phyloP scores from a whole-genome alignment of 2,113 vertebrate species.

The Alaudala cheleensis region DNA sequence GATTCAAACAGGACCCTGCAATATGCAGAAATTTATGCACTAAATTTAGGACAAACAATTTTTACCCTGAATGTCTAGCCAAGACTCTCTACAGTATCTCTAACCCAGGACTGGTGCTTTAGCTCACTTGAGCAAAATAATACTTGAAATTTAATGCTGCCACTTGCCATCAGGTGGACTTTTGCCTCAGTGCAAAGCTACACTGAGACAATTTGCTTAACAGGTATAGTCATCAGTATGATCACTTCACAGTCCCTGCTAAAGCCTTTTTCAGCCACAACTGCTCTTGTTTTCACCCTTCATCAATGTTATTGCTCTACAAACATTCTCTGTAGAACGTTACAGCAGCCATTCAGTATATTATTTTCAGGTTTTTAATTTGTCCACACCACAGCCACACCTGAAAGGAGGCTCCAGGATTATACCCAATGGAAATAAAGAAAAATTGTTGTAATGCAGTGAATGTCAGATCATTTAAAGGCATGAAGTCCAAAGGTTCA shows the following conservation, averaged over 20 bases:
- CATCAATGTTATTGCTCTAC: not conserved
- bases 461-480: not conserved
- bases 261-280: not conserved
- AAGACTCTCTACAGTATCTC: not conserved
- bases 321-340: not conserved
- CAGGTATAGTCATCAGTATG: not conserved
- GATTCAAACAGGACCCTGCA: not conserved
- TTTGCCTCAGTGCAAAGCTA: not conserved
- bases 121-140: not conserved
- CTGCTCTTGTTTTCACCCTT: not conserved
- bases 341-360: not conserved
- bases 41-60: not conserved
- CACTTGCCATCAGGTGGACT: not conserved
- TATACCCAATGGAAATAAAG: not conserved
- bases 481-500: not conserved
- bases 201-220: not conserved
- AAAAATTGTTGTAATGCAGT: not conserved
- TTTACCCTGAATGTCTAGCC: not conserved
- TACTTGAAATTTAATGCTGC: not conserved
- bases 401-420: not conserved
- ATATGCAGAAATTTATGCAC: not conserved
- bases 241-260: not conserved
- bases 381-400: not conserved
- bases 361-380: not conserved
- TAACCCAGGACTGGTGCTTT: not conserved